These are phyloP conservation scores for Sphaeramia orbicularis DNA, from an alignment of 2,797 vertebrate genomes.

Conservation along the genomic window DNA sequence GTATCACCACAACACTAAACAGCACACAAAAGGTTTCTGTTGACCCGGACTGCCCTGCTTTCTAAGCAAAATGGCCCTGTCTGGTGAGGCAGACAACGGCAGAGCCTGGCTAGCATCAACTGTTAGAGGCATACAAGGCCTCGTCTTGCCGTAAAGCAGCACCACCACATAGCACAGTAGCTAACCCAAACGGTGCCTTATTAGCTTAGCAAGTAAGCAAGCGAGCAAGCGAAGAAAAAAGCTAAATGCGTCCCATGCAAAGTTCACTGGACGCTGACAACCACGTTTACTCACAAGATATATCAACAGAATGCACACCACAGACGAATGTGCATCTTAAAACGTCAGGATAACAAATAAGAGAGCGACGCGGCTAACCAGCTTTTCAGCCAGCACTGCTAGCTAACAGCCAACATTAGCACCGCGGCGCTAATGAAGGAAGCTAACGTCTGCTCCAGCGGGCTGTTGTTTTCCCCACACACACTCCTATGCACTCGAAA, in stretches of 20 bases:
- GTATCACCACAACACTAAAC: slow-evolving; percentile 38
- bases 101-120: slow-evolving; percentile 46
- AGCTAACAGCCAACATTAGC: slow-evolving; percentile 52
- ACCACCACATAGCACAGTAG: slow-evolving; percentile 27
- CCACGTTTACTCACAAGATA: background rate
- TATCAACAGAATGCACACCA: background rate
- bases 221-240: slow-evolving; percentile 34
- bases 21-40: slow-evolving; percentile 28
- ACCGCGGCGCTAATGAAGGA: slow-evolving; percentile 64
- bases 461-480: slow-evolving; percentile 72
- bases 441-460: slow-evolving; percentile 71
- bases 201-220: slow-evolving; percentile 59
- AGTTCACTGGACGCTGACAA: background rate
- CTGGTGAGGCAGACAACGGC: slow-evolving; percentile 41
- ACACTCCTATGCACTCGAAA: slow-evolving; percentile 40
- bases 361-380: slow-evolving; percentile 17
- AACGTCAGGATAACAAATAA: slow-evolving; percentile 17
- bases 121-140: slow-evolving; percentile 60
- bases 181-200: slow-evolving; percentile 49
- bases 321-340: background rate
- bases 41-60: slow-evolving; percentile 45
- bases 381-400: slow-evolving; percentile 17
- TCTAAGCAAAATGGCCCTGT: slow-evolving; percentile 49
- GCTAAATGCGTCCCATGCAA: slow-evolving; percentile 3
- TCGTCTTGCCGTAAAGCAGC: slow-evolving; percentile 66